phyloP scores from a whole-genome alignment of 2,888 invertebrate genomes.

The Chirona hameri region DNA sequence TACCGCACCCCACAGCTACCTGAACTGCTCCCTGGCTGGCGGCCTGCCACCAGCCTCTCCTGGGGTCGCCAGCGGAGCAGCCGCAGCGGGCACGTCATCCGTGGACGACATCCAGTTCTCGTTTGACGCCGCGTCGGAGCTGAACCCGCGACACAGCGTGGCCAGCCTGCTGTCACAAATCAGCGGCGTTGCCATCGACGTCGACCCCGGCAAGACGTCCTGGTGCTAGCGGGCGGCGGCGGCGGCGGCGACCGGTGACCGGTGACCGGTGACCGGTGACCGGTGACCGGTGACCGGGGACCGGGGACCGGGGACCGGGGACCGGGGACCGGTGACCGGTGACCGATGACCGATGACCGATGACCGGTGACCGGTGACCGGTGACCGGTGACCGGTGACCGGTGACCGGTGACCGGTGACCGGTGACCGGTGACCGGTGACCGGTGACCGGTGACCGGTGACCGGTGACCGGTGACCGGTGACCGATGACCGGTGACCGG shows the following conservation, averaged over 20 bases:
- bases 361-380: background rate
- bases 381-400: background rate
- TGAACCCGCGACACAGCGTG: background rate
- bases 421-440: too few relatives aligned
- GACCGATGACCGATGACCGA: background rate
- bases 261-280: too few relatives aligned
- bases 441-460: too few relatives aligned
- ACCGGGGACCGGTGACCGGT: too few relatives aligned
- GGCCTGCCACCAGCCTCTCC: background rate
- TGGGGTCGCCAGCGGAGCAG: background rate
- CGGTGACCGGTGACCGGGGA: too few relatives aligned
- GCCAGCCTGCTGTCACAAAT: slow-evolving; percentile 6
- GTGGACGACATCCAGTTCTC: slow-evolving; percentile 27
- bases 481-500: too few relatives aligned
- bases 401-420: background rate
- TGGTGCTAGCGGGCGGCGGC: background rate
- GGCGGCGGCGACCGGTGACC: too few relatives aligned
- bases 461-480: too few relatives aligned
- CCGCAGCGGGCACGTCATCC: background rate
- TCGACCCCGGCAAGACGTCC: slow-evolving; percentile 1
- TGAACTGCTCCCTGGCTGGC: background rate
- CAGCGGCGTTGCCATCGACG: slow-evolving; percentile 25
- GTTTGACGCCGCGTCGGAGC: background rate
- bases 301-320: too few relatives aligned
- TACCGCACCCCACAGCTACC: background rate